Percentiles rank a stretch among this genome's conserved stretches.
Conservation (phyloP, 2,113 vertebrate species). For the Oncorhynchus mykiss region DNA sequence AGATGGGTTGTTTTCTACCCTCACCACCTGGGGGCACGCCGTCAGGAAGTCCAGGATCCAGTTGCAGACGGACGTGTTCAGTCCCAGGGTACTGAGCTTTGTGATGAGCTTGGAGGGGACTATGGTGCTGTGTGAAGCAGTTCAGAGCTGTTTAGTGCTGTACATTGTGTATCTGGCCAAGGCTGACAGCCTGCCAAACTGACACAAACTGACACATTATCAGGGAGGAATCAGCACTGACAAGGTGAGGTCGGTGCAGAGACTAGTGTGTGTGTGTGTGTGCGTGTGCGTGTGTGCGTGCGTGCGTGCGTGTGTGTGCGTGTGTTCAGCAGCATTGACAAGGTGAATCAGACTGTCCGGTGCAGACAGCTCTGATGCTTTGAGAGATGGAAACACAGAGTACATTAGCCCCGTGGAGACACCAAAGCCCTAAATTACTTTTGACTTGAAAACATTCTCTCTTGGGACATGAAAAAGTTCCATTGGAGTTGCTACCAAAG, state of each 20-base stretch:
- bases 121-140: neutral
- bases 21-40: too few relatives aligned
- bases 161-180: slow-evolving; percentile 51
- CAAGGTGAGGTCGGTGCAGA: slow-evolving; percentile 50
- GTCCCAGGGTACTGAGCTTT: too few relatives aligned
- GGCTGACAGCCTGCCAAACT: slow-evolving; percentile 67
- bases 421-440: slow-evolving; percentile 32
- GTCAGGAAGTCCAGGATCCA: too few relatives aligned
- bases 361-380: slow-evolving; percentile 59
- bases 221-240: slow-evolving; percentile 64
- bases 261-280: neutral
- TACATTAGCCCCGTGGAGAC: slow-evolving; percentile 56
- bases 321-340: slow-evolving; percentile 63
- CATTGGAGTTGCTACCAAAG: neutral
- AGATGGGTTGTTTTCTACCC: too few relatives aligned
- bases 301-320: too few relatives aligned
- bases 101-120: too few relatives aligned
- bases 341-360: slow-evolving; percentile 47
- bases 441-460: slow-evolving; percentile 30
- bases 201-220: slow-evolving; percentile 64
- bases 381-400: slow-evolving; percentile 68
- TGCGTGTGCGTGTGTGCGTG: neutral
- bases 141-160: slow-evolving; percentile 37
- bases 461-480: slow-evolving; percentile 29
- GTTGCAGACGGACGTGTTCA: too few relatives aligned